Evolutionary conservation across 2,797 vertebrate species (phyloP).

Genomic region (Girardinus metallicus): DNA sequence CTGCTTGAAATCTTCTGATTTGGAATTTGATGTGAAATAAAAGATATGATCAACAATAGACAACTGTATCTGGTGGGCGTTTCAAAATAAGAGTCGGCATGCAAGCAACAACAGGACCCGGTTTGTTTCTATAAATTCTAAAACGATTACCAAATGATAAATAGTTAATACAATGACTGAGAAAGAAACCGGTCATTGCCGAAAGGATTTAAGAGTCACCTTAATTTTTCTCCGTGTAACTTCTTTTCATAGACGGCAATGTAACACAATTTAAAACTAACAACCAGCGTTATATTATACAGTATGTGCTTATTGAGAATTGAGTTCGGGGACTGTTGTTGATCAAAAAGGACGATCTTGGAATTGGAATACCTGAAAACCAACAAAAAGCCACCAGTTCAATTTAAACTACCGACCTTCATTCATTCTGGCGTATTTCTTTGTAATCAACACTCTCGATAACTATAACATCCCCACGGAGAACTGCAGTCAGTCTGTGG

Average conservation of each 20-base stretch:
- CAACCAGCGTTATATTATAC: neutral
- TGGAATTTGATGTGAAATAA: neutral
- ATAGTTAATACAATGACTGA: neutral
- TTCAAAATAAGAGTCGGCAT: neutral
- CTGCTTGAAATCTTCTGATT: neutral
- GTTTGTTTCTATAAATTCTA: neutral
- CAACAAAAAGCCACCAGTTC: neutral
- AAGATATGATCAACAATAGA: neutral
- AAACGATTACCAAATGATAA: neutral
- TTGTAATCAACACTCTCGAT: neutral
- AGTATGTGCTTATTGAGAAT: neutral
- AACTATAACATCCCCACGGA: slow-evolving; percentile 16
- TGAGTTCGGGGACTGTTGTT: neutral
- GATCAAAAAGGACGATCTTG: neutral
- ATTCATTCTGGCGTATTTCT: neutral
- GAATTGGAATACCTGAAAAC: neutral
- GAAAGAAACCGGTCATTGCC: neutral
- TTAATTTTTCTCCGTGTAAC: neutral
- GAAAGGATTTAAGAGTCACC: neutral
- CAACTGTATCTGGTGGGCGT: neutral
- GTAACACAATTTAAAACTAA: neutral
- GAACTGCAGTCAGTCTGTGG: slow-evolving; percentile 16
- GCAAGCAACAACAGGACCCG: neutral
- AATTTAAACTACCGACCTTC: neutral
- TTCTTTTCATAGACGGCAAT: neutral